Evolutionary conservation across 2,888 invertebrate genomes (phyloP).

Genomic region (Tenthredo livida): DNA sequence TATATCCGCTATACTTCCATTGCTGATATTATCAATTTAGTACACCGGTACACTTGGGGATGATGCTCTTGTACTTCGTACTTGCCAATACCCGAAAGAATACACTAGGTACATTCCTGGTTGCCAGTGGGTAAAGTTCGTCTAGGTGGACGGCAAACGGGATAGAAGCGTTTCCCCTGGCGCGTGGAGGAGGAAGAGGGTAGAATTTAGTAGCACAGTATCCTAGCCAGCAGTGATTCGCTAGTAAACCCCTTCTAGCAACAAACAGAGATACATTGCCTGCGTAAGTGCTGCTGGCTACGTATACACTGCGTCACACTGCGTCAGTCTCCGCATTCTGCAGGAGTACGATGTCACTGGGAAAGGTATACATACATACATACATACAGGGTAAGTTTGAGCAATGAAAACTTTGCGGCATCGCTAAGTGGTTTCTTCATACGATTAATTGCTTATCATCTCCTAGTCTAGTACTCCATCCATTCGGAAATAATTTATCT

Average conservation of each 20-base stretch:
- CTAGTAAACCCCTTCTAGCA: constrained; percentile 57
- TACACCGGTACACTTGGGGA: background rate
- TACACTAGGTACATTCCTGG: constrained; percentile 56
- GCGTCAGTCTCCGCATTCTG: constrained; percentile 48
- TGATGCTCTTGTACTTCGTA: background rate
- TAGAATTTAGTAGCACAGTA: constrained; percentile 60
- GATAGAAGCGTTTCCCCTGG: constrained; percentile 55
- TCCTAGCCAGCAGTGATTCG: constrained; percentile 61
- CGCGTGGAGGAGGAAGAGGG: constrained; percentile 52
- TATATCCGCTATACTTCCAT: background rate
- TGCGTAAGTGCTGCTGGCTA: constrained; percentile 52
- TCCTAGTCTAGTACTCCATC: background rate
- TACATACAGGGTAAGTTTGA: background rate
- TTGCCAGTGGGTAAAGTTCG: constrained; percentile 44
- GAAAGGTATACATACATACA: background rate
- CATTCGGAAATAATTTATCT: background rate
- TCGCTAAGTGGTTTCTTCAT: constrained; percentile 17
- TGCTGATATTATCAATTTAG: background rate
- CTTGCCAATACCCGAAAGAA: constrained; percentile 46
- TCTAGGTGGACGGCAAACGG: constrained; percentile 16
- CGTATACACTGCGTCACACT: constrained; percentile 53
- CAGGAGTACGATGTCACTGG: constrained; percentile 32
- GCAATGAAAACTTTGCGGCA: constrained; percentile 22
- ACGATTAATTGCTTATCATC: background rate
- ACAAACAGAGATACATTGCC: constrained; percentile 54